These are phyloP conservation scores for Pantherophis alleghaniensis DNA, from an alignment of 2,797 vertebrate species.

Conservation along the genomic window DNA sequence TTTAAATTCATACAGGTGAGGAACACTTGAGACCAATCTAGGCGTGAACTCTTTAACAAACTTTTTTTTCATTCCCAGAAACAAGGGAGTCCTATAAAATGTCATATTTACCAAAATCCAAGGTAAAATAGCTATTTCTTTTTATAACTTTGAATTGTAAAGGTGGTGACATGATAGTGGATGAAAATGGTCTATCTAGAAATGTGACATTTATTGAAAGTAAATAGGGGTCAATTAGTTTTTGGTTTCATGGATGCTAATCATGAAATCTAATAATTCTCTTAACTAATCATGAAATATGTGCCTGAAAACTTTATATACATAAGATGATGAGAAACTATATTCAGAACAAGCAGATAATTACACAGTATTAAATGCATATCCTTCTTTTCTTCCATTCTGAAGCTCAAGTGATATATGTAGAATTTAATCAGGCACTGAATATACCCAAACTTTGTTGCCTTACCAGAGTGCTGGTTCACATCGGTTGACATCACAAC, in stretches of 20 bases:
- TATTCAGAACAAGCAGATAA: not conserved
- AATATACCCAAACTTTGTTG: not conserved
- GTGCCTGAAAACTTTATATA: no score
- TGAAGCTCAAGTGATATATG: not conserved
- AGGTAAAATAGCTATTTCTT: not conserved
- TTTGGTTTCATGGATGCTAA: not conserved
- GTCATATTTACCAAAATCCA: not conserved
- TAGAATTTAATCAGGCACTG: not conserved
- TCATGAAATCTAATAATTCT: not conserved
- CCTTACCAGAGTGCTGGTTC: not conserved
- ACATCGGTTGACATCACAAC: not conserved
- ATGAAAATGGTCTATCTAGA: not conserved
- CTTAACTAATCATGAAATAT: not conserved
- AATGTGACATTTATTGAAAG: not conserved
- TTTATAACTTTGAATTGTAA: not conserved
- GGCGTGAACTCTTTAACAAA: not conserved
- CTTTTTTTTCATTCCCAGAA: not conserved
- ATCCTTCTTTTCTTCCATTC: not conserved
- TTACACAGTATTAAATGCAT: not conserved
- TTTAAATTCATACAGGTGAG: not conserved
- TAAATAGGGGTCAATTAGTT: not conserved
- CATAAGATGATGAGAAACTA: not conserved
- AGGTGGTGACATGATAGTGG: not conserved
- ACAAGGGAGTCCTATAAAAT: not conserved
- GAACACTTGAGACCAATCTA: not conserved